phyloP scores from a whole-genome alignment of 2,888 invertebrate genomes.

The Drosophila parthenogenetica region DNA sequence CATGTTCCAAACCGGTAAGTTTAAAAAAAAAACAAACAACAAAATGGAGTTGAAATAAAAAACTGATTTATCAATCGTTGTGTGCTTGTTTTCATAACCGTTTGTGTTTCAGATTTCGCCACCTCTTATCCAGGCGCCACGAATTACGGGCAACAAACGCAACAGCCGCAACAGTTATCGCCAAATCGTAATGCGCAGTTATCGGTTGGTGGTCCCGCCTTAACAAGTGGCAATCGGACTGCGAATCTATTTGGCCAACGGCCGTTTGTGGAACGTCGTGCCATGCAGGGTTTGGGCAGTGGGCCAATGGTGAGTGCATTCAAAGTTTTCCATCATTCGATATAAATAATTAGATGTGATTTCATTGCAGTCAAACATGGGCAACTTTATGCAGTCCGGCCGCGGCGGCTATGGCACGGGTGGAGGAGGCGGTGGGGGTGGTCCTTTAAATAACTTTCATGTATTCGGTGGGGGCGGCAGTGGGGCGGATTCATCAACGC shows the following conservation, averaged over 20 bases:
- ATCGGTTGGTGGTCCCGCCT: constrained; percentile 86
- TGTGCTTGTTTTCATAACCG: background rate
- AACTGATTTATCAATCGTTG: background rate
- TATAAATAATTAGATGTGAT: too few relatives aligned
- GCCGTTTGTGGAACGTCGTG: constrained; percentile 91
- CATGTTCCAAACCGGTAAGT: constrained; percentile 87
- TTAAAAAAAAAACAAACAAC: background rate
- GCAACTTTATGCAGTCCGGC: constrained; percentile 87
- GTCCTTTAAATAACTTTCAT: constrained; percentile 90
- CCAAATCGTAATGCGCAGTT: constrained; percentile 87
- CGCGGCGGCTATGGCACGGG: constrained; percentile 87
- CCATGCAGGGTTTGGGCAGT: constrained; percentile 86
- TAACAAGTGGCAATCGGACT: constrained; percentile 86
- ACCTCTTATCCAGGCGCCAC: constrained; percentile 82
- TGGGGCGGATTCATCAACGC: constrained; percentile 89
- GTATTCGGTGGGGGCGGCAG: constrained; percentile 91
- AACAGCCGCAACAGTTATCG: constrained; percentile 87
- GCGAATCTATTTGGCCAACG: constrained; percentile 92
- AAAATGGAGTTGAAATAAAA: too few relatives aligned
- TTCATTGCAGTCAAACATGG: constrained; percentile 87
- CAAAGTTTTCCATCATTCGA: background rate
- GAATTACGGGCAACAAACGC: constrained; percentile 85
- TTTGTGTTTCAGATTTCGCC: constrained; percentile 50
- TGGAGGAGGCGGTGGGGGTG: constrained; percentile 86
- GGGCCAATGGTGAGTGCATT: constrained; percentile 84